Percentiles rank a stretch among this genome's conserved stretches.
Conservation (phyloP, 2,888 invertebrate species). For the Harpalus rufipes region DNA sequence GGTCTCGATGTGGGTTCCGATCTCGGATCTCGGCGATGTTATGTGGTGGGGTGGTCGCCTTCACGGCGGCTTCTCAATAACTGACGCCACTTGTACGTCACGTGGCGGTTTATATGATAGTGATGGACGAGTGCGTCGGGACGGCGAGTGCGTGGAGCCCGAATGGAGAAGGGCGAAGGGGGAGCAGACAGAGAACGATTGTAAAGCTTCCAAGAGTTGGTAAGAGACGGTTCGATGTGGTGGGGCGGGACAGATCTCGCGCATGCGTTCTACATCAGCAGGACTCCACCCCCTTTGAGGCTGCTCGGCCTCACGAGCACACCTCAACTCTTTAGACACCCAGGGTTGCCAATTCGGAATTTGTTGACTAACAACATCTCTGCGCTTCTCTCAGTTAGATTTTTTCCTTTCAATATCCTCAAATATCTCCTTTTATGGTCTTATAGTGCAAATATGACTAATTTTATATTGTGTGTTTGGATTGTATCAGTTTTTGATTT, state of each 20-base stretch:
- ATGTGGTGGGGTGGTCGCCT: conserved; percentile 68
- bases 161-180: conserved; percentile 81
- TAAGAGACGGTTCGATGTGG: conserved; percentile 66
- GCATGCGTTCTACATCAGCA: conserved; percentile 55
- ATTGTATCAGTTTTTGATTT: conserved; percentile 15
- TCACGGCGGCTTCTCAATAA: conserved; percentile 63
- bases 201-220: conserved; percentile 68
- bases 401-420: conserved; percentile 17
- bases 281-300: conserved; percentile 44
- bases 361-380: conserved; percentile 49
- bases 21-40: background rate
- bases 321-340: conserved; percentile 47
- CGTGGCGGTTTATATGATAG: conserved; percentile 77
- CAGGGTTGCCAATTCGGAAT: conserved; percentile 60
- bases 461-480: background rate
- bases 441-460: background rate
- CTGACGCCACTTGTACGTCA: conserved; percentile 71
- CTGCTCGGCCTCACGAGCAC: background rate
- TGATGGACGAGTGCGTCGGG: conserved; percentile 76
- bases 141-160: conserved; percentile 76
- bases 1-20: conserved; percentile 69
- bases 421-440: background rate
- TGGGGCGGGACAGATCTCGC: conserved; percentile 69
- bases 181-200: conserved; percentile 75
- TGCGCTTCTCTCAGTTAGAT: conserved; percentile 3